Conservation (phyloP, 2,113 vertebrate species). For the Cercocebus atys region DNA sequence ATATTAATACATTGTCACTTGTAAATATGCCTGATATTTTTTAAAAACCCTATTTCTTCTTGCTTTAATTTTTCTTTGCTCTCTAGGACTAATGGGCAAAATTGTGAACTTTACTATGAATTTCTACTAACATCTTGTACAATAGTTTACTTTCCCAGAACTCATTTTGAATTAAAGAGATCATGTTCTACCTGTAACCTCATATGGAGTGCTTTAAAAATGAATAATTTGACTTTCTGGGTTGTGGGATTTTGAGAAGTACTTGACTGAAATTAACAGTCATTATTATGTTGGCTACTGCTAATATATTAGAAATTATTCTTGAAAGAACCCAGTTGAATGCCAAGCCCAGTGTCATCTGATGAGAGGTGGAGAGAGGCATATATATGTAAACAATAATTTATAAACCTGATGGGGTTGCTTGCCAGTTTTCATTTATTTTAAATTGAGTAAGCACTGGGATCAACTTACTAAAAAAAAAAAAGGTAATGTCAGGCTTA, state of each 20-base stretch:
- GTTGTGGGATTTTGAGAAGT: background rate
- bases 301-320: constrained; percentile 16
- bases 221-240: constrained; percentile 18
- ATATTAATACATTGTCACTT: constrained; percentile 5
- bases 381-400: background rate
- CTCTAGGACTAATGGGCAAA: background rate
- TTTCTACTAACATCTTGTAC: constrained; percentile 33
- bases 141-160: background rate
- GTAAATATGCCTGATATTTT: background rate
- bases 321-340: constrained; percentile 2
- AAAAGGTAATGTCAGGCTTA: background rate
- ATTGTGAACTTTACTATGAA: constrained; percentile 19
- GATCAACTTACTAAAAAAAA: constrained; percentile 27
- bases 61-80: constrained; percentile 18
- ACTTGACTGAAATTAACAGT: constrained; percentile 25
- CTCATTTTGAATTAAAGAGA: constrained; percentile 11
- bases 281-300: background rate
- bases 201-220: constrained; percentile 4
- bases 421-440: constrained; percentile 30
- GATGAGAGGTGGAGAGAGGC: background rate
- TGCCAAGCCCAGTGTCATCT: background rate
- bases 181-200: background rate
- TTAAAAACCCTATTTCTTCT: background rate
- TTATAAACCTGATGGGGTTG: background rate
- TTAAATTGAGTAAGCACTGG: background rate